Base-by-base conservation (phyloP, 64 coral and sea anemone genomes). In the Porites australiensis region DNA sequence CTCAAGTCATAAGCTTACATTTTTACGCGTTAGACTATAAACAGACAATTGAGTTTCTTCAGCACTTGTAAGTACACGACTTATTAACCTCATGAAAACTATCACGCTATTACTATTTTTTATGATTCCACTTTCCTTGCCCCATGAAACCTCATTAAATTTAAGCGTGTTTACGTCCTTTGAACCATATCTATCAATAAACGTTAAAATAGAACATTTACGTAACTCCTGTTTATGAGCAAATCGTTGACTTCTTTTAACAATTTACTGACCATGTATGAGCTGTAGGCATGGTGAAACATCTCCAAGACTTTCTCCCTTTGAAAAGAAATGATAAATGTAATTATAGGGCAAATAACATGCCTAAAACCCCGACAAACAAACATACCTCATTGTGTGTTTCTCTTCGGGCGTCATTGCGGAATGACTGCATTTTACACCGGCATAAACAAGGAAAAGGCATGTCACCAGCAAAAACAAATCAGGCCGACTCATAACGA, bases 271-370 rank as follows among this genome's bases (percentile, higher is more conserved):
- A 99, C 98, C 98, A 99, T 99, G 49, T 99, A 99, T 1, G 98
- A 96, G 78, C 83, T 68, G 84, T 99, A 99, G 58, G 98, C 98
- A 93, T 99, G 98, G 62, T 68, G 91, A 93, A 99, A 99, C 98
- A 99, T 99, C 68, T 99, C 98, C 79, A 92, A 62, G 44, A 99
- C 98, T 55, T 82, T 93, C n/a, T 92, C 92, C 85, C 98, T 99
- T 55, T 10, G 27, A 89, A 75, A 54, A 12, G 22, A 45, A 72
- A 89, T 53, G 18, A n/a, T 2, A 46, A 14, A 82, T 57, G 0
- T 44, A 0, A 68, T 14, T 4, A 92, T 44, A 75, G n/a, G 13
- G 14, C 77, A 67, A 61, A 20, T 65, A 54, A 53, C 69, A 44
- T 50, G 12, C 27, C 14, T 72, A 13, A 77, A 52, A 58, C 4